These are phyloP conservation scores for Drosophila colorata DNA, from an alignment of 2,888 invertebrate species.

Conservation along the genomic window DNA sequence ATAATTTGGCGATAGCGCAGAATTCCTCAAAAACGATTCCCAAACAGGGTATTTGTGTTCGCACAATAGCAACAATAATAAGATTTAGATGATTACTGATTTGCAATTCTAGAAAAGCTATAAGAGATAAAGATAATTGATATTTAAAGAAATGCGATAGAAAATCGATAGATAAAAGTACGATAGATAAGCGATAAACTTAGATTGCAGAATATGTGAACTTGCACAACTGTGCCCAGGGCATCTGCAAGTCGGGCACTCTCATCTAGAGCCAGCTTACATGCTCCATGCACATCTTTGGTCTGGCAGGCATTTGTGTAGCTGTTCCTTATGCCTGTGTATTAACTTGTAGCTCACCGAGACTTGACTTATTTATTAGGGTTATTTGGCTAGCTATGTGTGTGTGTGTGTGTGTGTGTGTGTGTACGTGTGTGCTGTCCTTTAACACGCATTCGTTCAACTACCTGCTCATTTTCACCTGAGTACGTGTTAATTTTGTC, in stretches of 20 bases:
- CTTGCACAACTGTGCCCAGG: not conserved
- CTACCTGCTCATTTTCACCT: constrained; percentile 77
- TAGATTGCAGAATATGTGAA: too few relatives aligned
- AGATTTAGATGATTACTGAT: too few relatives aligned
- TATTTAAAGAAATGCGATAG: too few relatives aligned
- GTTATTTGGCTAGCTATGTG: constrained; percentile 63
- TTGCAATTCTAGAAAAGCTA: too few relatives aligned
- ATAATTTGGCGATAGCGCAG: too few relatives aligned
- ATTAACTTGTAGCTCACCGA: constrained; percentile 51
- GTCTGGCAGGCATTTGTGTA: constrained; percentile 24
- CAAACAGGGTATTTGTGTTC: too few relatives aligned
- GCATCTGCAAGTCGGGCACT: not conserved
- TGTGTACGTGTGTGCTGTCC: constrained; percentile 40
- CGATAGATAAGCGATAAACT: too few relatives aligned
- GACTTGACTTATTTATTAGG: constrained; percentile 79
- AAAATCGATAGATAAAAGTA: too few relatives aligned
- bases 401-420: constrained; percentile 6
- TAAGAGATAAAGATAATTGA: too few relatives aligned
- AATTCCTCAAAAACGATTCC: too few relatives aligned
- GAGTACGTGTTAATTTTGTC: constrained; percentile 78
- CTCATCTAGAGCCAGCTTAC: not conserved
- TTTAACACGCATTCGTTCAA: constrained; percentile 43
- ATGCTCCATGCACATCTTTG: constrained; percentile 52
- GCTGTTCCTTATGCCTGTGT: constrained; percentile 15
- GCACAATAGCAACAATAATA: too few relatives aligned